Evolutionary conservation across 2,797 vertebrate species (phyloP), one percentile per base, ranked within the genome.

Genomic region (Taenioides sp.): DNA sequence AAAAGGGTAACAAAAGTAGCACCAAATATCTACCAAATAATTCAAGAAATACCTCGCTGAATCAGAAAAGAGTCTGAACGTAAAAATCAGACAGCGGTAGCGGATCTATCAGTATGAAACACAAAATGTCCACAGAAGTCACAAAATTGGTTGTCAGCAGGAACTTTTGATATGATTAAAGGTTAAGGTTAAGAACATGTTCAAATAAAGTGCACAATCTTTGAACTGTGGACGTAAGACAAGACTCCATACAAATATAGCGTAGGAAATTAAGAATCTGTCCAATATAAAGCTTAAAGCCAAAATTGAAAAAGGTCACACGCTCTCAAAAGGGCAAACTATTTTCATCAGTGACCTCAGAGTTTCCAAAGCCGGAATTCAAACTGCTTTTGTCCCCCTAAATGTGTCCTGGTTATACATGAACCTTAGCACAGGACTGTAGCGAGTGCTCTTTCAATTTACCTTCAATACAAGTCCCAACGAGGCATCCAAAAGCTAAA

Each of bases 401-500:
- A 43, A 50, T 23, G 47, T 37, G 16, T 68, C 23, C 20, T 60
- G 14, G 22, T 70, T 11, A 0, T 47, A 37, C 49, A 11, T 47
- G 63, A 17, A 17, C 65, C 27, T 0, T 37, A 70, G 11, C 52
- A 5, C 2, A 52, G 65, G 54, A 72, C 52, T 52, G 34, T 22
- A 20, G 7, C 7, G 7, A 17, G 37, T 7, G 16, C 9, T 73
- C 50, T 72, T 63, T 71, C 67, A 9, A 67, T 82, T 77, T 70
- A 70, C 69, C 62, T 59, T 70, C 73, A 70, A 65, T 63, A 63
- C 71, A 62, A 63, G 25, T 73, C 73, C 16, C 2, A 74, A 49
- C 63, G 69, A 40, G 60, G 63, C 27, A 1, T 62, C 61, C 74
- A 47, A 67, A 72, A n/a, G 11, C 14, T 67, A 58, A 72, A 79